Conservation (phyloP, 2,797 vertebrate genomes). For the Paramormyrops hopkinsi region DNA sequence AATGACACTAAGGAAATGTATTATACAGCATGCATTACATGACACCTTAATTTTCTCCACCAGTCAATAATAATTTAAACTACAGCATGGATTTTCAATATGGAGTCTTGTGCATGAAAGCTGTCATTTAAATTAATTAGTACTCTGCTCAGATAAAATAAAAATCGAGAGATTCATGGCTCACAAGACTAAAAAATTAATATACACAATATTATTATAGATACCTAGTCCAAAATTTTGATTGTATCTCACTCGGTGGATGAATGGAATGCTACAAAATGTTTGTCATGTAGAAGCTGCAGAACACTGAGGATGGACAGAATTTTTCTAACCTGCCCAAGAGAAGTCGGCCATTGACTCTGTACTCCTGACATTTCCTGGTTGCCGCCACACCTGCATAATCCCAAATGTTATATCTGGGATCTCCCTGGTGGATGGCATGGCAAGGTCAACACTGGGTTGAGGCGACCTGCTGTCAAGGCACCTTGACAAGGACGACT, state of each 20-base stretch:
- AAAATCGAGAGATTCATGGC: neutral
- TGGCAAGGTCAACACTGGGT: conserved; percentile 51
- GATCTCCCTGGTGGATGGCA: conserved; percentile 40
- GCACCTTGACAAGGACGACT: conserved; percentile 61
- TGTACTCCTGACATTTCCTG: neutral
- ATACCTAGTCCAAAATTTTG: neutral
- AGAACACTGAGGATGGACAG: neutral
- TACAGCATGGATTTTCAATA: neutral
- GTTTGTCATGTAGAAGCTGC: neutral
- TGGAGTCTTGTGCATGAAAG: neutral
- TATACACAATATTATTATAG: neutral
- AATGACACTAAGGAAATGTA: neutral
- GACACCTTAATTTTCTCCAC: neutral
- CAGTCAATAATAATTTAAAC: conserved; percentile 4
- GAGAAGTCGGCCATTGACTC: neutral
- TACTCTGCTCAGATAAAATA: neutral
- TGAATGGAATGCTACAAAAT: neutral
- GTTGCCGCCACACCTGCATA: neutral
- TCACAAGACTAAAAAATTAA: neutral
- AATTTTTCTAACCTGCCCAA: neutral
- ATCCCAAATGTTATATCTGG: neutral
- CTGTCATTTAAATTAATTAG: neutral
- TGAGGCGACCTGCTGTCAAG: conserved; percentile 50
- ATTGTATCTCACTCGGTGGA: neutral
- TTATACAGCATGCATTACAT: neutral